These are phyloP conservation scores for Tenthredo mesomela DNA, from an alignment of 2,888 invertebrate species.

Conservation along the genomic window DNA sequence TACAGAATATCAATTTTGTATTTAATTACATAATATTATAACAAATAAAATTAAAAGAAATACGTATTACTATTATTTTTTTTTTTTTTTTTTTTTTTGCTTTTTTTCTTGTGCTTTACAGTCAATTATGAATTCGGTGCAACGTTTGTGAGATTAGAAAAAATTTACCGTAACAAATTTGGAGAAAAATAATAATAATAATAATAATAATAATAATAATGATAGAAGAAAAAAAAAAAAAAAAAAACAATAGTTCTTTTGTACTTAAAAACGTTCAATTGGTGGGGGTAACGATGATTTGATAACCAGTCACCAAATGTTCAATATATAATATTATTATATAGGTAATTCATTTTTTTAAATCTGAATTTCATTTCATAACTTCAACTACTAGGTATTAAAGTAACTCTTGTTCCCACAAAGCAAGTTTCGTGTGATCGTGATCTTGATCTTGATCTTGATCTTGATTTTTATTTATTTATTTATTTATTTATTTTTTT, in stretches of 20 bases:
- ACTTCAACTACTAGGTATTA: slow-evolving; percentile 64
- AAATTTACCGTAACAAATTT: slow-evolving; percentile 13
- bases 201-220: too few relatives aligned
- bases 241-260: neutral
- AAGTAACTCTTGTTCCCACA: slow-evolving; percentile 72
- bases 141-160: neutral
- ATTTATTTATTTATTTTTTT: too few relatives aligned
- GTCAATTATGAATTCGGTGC: slow-evolving; percentile 30
- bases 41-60: neutral
- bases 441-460: too few relatives aligned
- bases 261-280: slow-evolving; percentile 47
- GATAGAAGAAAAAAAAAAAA: neutral
- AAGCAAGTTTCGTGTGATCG: slow-evolving; percentile 64
- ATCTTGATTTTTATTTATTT: slow-evolving; percentile 22
- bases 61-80: neutral
- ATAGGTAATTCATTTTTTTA: slow-evolving; percentile 56
- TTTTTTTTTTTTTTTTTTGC: neutral
- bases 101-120: slow-evolving; percentile 17
- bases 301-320: slow-evolving; percentile 35
- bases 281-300: slow-evolving; percentile 23
- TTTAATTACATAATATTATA: neutral
- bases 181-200: too few relatives aligned
- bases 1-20: slow-evolving; percentile 31
- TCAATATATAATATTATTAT: slow-evolving; percentile 27
- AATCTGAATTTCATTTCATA: slow-evolving; percentile 56